Conservation (phyloP, 2,797 vertebrate genomes). For the Ceyx erithaca region DNA sequence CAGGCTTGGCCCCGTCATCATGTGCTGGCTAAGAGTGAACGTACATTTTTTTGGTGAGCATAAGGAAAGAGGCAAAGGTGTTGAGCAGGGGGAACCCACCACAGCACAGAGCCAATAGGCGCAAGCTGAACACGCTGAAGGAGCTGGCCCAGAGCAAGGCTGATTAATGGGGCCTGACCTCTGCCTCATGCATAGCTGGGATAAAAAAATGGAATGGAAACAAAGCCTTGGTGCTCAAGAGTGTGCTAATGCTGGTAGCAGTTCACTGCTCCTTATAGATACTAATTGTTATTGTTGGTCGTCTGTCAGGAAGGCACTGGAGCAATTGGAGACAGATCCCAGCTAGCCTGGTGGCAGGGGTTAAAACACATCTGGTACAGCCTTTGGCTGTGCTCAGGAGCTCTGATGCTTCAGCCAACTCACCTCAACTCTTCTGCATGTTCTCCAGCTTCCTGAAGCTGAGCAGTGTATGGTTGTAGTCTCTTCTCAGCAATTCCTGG, state of each 20-base stretch:
- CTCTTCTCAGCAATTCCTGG: conserved; percentile 30
- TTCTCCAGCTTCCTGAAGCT: not conserved
- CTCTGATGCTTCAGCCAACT: conserved; percentile 34
- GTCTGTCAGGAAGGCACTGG: not conserved
- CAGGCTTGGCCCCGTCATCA: not conserved
- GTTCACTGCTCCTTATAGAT: conserved; percentile 17
- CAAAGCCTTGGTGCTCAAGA: conserved; percentile 34
- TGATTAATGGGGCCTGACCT: conserved; percentile 57
- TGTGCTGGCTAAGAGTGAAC: not conserved
- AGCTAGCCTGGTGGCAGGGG: conserved; percentile 29
- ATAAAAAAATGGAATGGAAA: conserved; percentile 46
- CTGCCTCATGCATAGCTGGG: conserved; percentile 33
- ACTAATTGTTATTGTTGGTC: conserved; percentile 59
- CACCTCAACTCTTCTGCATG: not conserved
- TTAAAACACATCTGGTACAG: conserved; percentile 59
- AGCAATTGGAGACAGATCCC: conserved; percentile 23
- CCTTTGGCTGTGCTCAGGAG: conserved; percentile 53
- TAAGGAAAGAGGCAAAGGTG: not conserved
- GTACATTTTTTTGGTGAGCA: not conserved
- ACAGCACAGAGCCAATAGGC: fast-evolving
- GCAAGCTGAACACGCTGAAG: not conserved
- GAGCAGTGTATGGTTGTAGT: not conserved
- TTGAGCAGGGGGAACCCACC: not conserved
- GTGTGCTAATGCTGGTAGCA: conserved; percentile 39
- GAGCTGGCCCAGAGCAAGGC: conserved; percentile 19